These are phyloP conservation scores for Nomada lathburiana DNA, from an alignment of 2,888 invertebrate genomes.

Conservation along the genomic window DNA sequence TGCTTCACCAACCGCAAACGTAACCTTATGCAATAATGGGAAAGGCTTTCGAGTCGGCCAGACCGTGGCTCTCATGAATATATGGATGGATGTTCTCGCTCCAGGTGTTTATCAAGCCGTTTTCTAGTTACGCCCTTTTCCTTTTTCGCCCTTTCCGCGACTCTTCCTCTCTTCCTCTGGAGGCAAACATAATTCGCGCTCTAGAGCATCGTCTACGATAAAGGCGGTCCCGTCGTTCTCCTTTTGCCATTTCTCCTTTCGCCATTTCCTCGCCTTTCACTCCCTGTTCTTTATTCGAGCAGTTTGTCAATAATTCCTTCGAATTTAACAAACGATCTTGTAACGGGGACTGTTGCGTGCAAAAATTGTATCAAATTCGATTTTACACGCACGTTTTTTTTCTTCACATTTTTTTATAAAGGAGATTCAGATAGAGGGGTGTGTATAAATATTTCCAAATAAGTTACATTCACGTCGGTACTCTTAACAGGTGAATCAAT, in stretches of 20 bases:
- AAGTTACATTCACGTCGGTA: too few relatives aligned
- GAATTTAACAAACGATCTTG: slow-evolving; percentile 1
- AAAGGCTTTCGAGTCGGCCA: slow-evolving; percentile 73
- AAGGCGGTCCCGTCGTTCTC: slow-evolving; percentile 35
- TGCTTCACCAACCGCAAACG: slow-evolving; percentile 75
- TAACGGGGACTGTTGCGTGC: neutral
- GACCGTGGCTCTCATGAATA: slow-evolving; percentile 76
- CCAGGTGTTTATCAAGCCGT: slow-evolving; percentile 80
- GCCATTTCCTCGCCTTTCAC: slow-evolving; percentile 4
- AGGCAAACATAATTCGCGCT: slow-evolving; percentile 60
- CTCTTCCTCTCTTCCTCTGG: slow-evolving; percentile 16
- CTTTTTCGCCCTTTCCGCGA: slow-evolving; percentile 47
- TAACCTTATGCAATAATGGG: slow-evolving; percentile 78
- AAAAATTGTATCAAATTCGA: neutral
- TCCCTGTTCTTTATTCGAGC: neutral
- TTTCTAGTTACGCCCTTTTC: slow-evolving; percentile 76
- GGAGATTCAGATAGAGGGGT: too few relatives aligned
- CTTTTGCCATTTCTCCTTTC: slow-evolving; percentile 12
- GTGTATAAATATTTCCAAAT: neutral
- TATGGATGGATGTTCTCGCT: slow-evolving; percentile 78
- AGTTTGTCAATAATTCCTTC: neutral
- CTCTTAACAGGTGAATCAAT: neutral
- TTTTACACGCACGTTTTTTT: too few relatives aligned
- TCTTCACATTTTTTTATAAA: too few relatives aligned
- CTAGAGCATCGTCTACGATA: slow-evolving; percentile 22